Conservation (phyloP, 2,113 vertebrate species). For the Sphaerodactylus townsendi region DNA sequence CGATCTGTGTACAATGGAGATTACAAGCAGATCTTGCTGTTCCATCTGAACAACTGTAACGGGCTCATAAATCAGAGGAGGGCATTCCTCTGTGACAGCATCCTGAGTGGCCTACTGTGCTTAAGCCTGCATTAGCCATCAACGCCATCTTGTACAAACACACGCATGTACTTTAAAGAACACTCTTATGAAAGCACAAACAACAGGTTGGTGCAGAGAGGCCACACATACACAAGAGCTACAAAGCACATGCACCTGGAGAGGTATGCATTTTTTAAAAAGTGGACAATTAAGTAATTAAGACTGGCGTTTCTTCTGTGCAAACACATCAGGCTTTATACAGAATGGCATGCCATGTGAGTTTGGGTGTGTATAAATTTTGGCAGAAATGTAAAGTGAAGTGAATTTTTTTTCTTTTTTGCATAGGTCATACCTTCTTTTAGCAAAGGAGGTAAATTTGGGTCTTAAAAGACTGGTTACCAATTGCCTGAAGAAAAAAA, state of each 20-base stretch:
- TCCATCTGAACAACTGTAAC: constrained; percentile 77
- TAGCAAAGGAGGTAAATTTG: background rate
- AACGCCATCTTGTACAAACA: constrained; percentile 73
- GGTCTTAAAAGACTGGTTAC: too few species aligned
- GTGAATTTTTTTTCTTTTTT: background rate
- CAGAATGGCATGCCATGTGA: background rate
- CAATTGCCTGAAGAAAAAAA: too few species aligned
- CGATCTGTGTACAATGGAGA: constrained; percentile 47
- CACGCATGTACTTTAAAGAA: constrained; percentile 75
- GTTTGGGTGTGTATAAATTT: background rate
- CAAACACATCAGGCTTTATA: background rate
- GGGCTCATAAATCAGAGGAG: constrained; percentile 70
- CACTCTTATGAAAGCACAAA: constrained; percentile 65
- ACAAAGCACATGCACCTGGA: constrained; percentile 18
- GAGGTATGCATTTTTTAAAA: constrained; percentile 25
- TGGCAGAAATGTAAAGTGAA: background rate
- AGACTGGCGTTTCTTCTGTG: background rate
- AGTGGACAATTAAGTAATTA: constrained; percentile 9
- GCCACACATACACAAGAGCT: constrained; percentile 75
- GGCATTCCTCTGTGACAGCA: constrained; percentile 72
- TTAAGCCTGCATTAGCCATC: constrained; percentile 65
- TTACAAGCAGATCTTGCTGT: constrained; percentile 51
- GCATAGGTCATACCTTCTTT: background rate
- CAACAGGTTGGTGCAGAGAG: constrained; percentile 48
- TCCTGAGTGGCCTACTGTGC: constrained; percentile 66